Base-by-base conservation (phyloP, 2,113 vertebrate genomes). In the Syngnathus floridae region DNA sequence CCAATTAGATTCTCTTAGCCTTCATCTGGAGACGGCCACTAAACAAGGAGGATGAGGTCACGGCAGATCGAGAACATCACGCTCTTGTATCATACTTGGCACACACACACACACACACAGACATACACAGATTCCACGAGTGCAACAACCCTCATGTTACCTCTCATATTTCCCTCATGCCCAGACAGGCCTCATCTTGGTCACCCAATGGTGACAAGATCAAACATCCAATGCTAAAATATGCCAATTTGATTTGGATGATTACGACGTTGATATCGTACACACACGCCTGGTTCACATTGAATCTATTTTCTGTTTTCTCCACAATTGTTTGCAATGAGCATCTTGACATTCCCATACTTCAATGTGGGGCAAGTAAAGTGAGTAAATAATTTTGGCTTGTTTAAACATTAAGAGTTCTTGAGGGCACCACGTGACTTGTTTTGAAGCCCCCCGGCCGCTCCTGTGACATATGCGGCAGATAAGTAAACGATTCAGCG, bases 101-200 rank as follows among this genome's bases (percentile, higher is more conserved):
- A 8, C 17, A 9, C 26, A 38, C 60, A 63, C 56, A 60, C 22
- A n/a, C n/a, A 58, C 46, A 60, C 36, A 54, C 62, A 62, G 19
- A 57, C 60, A 51, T 65, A 51, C 49, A 62, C 63, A 38, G 80
- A 69, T 64, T 74, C 65, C 72, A 72, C 19, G 7, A 75, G 69
- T 62, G 62, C 68, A 74, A 55, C 65, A 43, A 64, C 69, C n/a
- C 65, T 87, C 78, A 70, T 62, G 61, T 85, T 85, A 73, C 82
- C 51, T 54, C 72, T 87, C 68, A 38, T 13, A 49, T 84, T 82
- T 72, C 73, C 79, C 52, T 49, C 31, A 62, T 71, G 80, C 56
- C 74, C 45, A 12, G 38, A 75, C 78, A 72, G 43, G 77, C 74
- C 69, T 65, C 3, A n/a, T 54, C 59, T 69, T 31, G 2, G 70